Conservation (phyloP, 2,113 vertebrate genomes). For the Ascaphus truei region DNA sequence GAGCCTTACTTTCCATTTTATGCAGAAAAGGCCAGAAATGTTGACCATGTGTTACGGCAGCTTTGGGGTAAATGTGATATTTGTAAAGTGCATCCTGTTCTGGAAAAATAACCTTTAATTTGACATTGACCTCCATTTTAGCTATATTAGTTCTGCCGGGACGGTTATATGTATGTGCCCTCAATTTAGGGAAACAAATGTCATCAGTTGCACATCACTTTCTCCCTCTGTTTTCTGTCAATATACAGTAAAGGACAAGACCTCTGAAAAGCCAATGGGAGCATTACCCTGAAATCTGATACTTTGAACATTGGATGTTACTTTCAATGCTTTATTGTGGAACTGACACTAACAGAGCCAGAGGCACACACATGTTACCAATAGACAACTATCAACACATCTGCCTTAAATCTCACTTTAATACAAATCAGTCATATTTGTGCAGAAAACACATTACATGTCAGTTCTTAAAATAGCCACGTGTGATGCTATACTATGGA, state of each 20-base stretch:
- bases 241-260: background rate
- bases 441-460: background rate
- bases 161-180: background rate
- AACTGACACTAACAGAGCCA: conserved; percentile 1
- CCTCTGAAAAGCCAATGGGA: background rate
- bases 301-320: background rate
- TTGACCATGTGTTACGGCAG: too few species aligned
- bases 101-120: background rate
- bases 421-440: background rate
- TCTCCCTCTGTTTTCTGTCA: background rate
- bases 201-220: background rate
- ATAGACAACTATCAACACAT: conserved; percentile 19
- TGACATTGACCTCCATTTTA: too few species aligned
- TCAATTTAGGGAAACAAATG: background rate
- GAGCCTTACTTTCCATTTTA: too few species aligned
- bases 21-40: too few species aligned
- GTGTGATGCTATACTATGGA: background rate
- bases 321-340: background rate
- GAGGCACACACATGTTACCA: conserved; percentile 4
- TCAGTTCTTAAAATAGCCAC: background rate
- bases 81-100: too few species aligned
- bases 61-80: too few species aligned
- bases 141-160: background rate
- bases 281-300: conserved; percentile 5
- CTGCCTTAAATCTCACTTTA: conserved; percentile 3